Conservation (phyloP, 92 coral and sea anemone genomes). For the Isaurus tuberculatus region DNA sequence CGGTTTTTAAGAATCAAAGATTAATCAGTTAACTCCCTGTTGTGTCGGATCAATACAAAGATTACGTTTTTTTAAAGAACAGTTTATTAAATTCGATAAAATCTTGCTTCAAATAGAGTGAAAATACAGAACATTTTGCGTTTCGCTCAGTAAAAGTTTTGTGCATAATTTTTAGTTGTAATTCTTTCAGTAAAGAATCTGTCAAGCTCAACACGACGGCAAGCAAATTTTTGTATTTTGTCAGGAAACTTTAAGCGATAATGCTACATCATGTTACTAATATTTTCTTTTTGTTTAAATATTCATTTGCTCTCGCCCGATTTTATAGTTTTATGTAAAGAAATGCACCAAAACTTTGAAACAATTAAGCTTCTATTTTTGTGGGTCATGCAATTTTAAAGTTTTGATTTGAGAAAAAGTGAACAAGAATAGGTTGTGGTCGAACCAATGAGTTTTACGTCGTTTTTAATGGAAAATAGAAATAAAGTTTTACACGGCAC, state of each 20-base stretch:
- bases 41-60: background rate
- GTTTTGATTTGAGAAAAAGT: background rate
- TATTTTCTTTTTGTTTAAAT: background rate
- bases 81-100: background rate
- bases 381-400: background rate
- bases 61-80: background rate
- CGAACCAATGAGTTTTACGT: background rate
- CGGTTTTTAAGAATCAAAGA: background rate
- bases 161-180: background rate
- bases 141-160: background rate
- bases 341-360: background rate
- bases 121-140: background rate
- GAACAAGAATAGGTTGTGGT: background rate
- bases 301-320: background rate
- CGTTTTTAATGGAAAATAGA: background rate
- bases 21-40: background rate
- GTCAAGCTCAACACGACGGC: no score
- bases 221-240: no score
- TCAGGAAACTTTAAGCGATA: no score
- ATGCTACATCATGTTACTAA: background rate
- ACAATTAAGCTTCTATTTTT: no score
- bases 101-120: background rate
- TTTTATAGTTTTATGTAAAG: background rate
- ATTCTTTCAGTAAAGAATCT: background rate
- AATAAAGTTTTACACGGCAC: slow-evolving; percentile 9